Evolutionary conservation across 2,113 vertebrate species (phyloP), one percentile per base, ranked within the genome.

Genomic region (Burhinus oedicnemus): DNA sequence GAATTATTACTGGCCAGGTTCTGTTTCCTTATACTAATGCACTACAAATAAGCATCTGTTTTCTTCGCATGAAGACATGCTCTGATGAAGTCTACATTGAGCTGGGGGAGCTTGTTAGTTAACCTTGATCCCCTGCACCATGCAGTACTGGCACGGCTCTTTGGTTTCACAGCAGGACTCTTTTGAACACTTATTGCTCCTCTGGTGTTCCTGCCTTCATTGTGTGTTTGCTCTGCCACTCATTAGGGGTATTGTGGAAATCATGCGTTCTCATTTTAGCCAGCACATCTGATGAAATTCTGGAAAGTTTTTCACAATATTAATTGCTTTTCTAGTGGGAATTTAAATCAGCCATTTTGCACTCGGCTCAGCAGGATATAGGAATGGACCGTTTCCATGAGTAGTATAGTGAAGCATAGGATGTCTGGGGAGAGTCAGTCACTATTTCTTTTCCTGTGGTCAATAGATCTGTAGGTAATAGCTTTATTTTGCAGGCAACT

Each of bases 291-390:
- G n/a, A 82, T 71, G 57, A 84, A 94, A 83, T 82, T 57, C 58
- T 93, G 71, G 49, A 30, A 92, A 8, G 12, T 38, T 61, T 96
- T 93, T 91, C 70, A 36, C 45, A 38, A 38, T 86, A 61, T 51
- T 93, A 89, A 82, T 92, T 90, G n/a, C 30, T 80, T 85, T 85
- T 94, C 64, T 69, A 75, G 40, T 68, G 78, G 83, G 68, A 86
- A 74, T 91, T 96, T 74, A 72, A 86, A 76, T 93, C 45, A 38
- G 57, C n/a, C 57, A 15, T 60, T 96, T 96, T 76, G n/a, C 29
- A 70, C 62, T 85, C 91, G 51, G 21, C 76, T 91, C 36, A 83
- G 64, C 51, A 42, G 61, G 34, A 32, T 82, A 27, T 51, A 51
- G 13, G 60, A 66, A 66, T 61, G 40, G 29, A 81, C 34, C 1